Percentiles rank a stretch among this genome's conserved stretches.
Evolutionary conservation across 2,113 vertebrate species (phyloP).

Genomic region (Stictonetta naevosa): DNA sequence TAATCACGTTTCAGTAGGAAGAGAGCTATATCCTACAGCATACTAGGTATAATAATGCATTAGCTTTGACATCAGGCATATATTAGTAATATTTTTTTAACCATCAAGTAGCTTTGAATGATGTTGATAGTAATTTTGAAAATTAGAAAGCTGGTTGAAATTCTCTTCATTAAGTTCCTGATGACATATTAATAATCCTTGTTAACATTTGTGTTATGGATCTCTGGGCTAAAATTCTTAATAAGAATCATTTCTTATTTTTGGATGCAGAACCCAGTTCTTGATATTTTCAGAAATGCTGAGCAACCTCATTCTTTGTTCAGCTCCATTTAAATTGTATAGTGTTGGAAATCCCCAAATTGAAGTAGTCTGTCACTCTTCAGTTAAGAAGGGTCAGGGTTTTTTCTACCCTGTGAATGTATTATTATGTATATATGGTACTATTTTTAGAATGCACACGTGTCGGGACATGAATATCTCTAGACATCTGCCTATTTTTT

Average conservation of each 20-base stretch:
- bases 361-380: not conserved
- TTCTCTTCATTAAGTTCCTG: constrained; percentile 53
- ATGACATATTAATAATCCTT: constrained; percentile 56
- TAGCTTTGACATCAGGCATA: constrained; percentile 42
- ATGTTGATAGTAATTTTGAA: constrained; percentile 55
- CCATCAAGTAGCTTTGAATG: constrained; percentile 19
- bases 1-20: constrained; percentile 18
- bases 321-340: not conserved
- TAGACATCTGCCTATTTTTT: not conserved
- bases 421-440: not conserved
- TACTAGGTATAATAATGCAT: constrained; percentile 28
- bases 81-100: constrained; percentile 58
- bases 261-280: constrained; percentile 21
- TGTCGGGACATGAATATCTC: not conserved
- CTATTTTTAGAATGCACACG: not conserved
- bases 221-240: not conserved
- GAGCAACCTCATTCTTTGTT: constrained; percentile 40
- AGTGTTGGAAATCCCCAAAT: not conserved
- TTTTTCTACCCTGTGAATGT: not conserved
- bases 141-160: constrained; percentile 58
- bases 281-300: constrained; percentile 44
- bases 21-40: constrained; percentile 29
- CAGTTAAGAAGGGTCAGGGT: not conserved
- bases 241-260: constrained; percentile 23
- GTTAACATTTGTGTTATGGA: constrained; percentile 7